Conservation (phyloP, 2,113 vertebrate genomes). For the Grammomys dolichurus region DNA sequence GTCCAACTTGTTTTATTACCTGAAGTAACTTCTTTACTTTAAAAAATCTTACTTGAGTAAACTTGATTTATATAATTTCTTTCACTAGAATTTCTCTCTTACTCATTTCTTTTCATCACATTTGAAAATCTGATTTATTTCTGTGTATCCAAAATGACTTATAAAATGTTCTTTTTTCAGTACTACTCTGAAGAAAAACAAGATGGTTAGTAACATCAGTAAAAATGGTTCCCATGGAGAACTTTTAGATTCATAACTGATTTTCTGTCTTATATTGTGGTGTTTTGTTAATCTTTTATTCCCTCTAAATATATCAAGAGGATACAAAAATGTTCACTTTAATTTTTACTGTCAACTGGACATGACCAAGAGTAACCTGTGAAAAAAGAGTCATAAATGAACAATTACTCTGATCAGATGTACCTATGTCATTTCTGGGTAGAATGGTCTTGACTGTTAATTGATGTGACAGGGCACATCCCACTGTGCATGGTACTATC, state of each 20-base stretch:
- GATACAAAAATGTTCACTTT: not conserved
- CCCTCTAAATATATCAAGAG: not conserved
- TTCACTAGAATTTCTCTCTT: not conserved
- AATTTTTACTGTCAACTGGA: not conserved
- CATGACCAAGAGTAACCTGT: not conserved
- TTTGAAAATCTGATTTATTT: constrained; percentile 12
- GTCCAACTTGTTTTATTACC: not conserved
- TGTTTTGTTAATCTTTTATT: rapidly evolving
- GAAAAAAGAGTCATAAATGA: not conserved
- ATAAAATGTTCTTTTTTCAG: not conserved
- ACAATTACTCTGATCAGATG: not conserved
- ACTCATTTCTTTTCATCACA: constrained; percentile 12
- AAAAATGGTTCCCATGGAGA: not conserved
- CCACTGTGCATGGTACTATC: not conserved
- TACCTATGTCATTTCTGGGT: not conserved
- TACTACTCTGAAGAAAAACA: not conserved
- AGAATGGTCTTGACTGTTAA: not conserved
- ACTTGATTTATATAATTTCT: not conserved
- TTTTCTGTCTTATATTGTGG: not conserved
- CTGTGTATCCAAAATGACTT: not conserved
- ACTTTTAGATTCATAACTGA: not conserved
- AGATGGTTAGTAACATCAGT: not conserved
- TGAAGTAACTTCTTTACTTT: not conserved
- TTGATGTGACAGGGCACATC: too few species aligned
- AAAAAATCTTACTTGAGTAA: not conserved